phyloP scores from a whole-genome alignment of 2,888 invertebrate genomes.

The Stegophylla sp. region DNA sequence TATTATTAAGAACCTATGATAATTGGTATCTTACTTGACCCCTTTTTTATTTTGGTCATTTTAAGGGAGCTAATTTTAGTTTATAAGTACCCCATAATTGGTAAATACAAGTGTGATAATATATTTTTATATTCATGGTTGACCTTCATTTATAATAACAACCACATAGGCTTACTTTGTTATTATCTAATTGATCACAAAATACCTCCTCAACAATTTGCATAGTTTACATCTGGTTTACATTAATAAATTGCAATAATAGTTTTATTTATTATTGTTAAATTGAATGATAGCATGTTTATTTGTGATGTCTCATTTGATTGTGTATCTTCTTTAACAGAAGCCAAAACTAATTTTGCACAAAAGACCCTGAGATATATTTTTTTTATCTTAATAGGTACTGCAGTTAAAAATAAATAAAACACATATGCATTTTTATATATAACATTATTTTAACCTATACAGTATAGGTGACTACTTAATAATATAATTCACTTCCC shows the following conservation, averaged over 20 bases:
- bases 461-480: too few species aligned
- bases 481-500: too few species aligned
- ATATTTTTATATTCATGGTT: neutral
- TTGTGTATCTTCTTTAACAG: neutral
- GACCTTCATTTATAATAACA: too few species aligned
- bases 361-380: slow-evolving; percentile 36
- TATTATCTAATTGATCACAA: too few species aligned
- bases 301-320: slow-evolving; percentile 29
- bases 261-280: slow-evolving; percentile 28
- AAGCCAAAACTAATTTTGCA: slow-evolving; percentile 29
- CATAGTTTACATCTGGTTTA: neutral
- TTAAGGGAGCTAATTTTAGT: too few species aligned
- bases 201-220: slow-evolving; percentile 1
- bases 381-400: neutral
- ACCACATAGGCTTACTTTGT: too few species aligned
- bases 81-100: too few species aligned
- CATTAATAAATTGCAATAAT: slow-evolving; percentile 14
- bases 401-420: neutral
- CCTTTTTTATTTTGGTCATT: too few species aligned
- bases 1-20: too few species aligned
- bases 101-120: neutral
- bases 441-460: too few species aligned
- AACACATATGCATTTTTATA: neutral
- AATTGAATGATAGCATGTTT: slow-evolving; percentile 14
- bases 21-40: too few species aligned